Conservation (phyloP, 2,888 invertebrate species). For the Campoletis raptor region DNA sequence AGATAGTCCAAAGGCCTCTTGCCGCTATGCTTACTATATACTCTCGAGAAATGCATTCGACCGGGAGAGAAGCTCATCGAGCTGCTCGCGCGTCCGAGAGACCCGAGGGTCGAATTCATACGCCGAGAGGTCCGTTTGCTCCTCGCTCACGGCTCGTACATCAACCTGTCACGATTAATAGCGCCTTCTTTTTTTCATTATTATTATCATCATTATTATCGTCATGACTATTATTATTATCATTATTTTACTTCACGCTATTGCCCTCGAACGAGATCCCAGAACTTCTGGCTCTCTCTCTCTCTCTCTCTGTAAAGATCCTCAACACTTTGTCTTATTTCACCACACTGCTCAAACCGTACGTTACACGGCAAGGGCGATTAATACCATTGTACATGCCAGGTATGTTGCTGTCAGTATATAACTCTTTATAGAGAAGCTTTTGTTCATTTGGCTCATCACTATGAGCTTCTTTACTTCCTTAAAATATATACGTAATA, state of each 20-base stretch:
- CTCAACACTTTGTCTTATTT: constrained; percentile 79
- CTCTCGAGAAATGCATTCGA: constrained; percentile 53
- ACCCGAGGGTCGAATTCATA: constrained; percentile 78
- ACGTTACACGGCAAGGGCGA: constrained; percentile 72
- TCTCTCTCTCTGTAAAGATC: constrained; percentile 65
- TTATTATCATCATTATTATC: constrained; percentile 43
- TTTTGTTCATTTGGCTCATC: constrained; percentile 3
- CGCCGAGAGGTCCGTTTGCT: constrained; percentile 73
- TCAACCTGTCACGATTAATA: constrained; percentile 83
- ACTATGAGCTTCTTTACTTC: constrained; percentile 2
- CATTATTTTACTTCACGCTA: constrained; percentile 62
- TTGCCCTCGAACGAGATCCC: constrained; percentile 65
- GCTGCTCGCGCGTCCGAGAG: constrained; percentile 53
- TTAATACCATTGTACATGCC: constrained; percentile 74
- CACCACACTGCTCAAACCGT: constrained; percentile 51
- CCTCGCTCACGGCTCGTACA: constrained; percentile 79
- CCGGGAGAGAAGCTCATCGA: constrained; percentile 60
- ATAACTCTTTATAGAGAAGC: constrained; percentile 5
- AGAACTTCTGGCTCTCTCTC: constrained; percentile 65
- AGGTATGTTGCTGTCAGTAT: constrained; percentile 7
- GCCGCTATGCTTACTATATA: constrained; percentile 1
- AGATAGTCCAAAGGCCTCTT: constrained; percentile 33
- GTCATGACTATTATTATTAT: constrained; percentile 50
- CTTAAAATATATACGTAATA: neutral
- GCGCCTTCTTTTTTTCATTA: constrained; percentile 75